phyloP scores from a whole-genome alignment of 2,797 vertebrate species.

The Rousettus madagascariensis region DNA sequence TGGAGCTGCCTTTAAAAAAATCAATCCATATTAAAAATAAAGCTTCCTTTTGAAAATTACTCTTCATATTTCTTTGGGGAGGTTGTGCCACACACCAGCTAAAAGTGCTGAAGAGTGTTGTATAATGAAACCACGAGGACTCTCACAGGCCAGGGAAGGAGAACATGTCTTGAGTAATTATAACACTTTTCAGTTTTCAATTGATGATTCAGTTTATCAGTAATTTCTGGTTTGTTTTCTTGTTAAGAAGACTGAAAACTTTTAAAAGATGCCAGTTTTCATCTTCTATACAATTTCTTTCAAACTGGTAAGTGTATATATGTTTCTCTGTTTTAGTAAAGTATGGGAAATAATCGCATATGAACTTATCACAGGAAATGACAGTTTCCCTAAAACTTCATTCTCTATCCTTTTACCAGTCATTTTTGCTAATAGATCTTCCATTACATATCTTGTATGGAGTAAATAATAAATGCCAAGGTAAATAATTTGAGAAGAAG shows the following conservation, averaged over 20 bases:
- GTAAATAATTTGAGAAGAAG: not conserved
- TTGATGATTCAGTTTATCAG: not conserved
- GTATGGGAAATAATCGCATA: conserved; percentile 22
- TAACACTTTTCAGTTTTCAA: conserved; percentile 28
- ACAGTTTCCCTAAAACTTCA: not conserved
- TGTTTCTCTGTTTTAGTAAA: conserved; percentile 2
- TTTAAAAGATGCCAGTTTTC: conserved; percentile 50
- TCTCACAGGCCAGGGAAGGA: conserved; percentile 45
- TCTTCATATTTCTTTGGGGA: conserved; percentile 68
- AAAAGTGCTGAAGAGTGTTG: conserved; percentile 63
- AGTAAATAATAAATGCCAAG: not conserved
- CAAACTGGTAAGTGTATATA: not conserved
- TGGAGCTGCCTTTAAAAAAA: conserved; percentile 81
- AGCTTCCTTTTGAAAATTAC: conserved; percentile 79
- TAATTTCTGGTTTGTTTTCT: conserved; percentile 46
- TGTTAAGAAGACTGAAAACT: conserved; percentile 37
- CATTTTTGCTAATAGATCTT: conserved; percentile 20
- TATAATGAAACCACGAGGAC: conserved; percentile 64
- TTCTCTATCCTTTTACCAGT: not conserved
- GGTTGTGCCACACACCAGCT: conserved; percentile 53
- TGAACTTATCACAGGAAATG: not conserved
- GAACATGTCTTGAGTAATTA: conserved; percentile 48
- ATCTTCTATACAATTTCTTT: conserved; percentile 26
- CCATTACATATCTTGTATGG: not conserved
- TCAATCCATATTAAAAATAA: conserved; percentile 86